These are phyloP conservation scores for Pseudoatta argentina DNA, from an alignment of 1,140 invertebrate genomes.

Conservation along the genomic window DNA sequence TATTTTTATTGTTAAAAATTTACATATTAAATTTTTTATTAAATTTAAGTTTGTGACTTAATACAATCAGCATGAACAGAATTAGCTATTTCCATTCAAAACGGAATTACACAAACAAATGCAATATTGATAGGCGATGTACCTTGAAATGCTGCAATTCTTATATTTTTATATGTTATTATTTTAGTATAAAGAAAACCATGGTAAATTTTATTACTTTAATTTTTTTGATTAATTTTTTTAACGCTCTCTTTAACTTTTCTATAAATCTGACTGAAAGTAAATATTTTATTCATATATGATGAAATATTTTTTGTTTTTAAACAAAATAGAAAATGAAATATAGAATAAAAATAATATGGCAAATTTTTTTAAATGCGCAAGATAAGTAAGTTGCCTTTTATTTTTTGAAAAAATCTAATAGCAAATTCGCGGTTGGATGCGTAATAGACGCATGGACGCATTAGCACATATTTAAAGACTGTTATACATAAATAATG, in stretches of 20 bases:
- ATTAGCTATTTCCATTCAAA: constrained; percentile 13
- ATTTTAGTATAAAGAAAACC: constrained; percentile 66
- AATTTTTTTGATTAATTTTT: constrained; percentile 43
- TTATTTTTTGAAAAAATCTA: not conserved
- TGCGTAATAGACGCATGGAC: not conserved
- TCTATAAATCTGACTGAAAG: constrained; percentile 35
- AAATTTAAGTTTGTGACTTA: constrained; percentile 58
- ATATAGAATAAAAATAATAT: constrained; percentile 7
- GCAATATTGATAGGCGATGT: constrained; percentile 45
- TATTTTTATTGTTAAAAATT: constrained; percentile 62
- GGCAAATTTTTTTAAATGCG: not conserved
- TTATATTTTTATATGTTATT: constrained; percentile 70
- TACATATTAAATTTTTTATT: constrained; percentile 41
- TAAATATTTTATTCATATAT: constrained; percentile 11
- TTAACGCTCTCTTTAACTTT: constrained; percentile 4
- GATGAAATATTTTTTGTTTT: not conserved
- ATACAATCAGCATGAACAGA: constrained; percentile 39
- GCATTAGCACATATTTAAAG: constrained; percentile 5
- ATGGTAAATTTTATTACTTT: constrained; percentile 60
- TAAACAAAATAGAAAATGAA: not conserved
- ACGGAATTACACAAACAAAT: constrained; percentile 47
- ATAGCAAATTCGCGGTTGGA: not conserved
- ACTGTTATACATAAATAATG: not conserved
- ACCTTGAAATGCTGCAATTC: constrained; percentile 59
- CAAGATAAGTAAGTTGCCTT: not conserved